A percentile compares a stretch with the other conserved stretches of the same genome.
phyloP scores from a whole-genome alignment of 2,797 vertebrate genomes.

The Smutsia temminckii region DNA sequence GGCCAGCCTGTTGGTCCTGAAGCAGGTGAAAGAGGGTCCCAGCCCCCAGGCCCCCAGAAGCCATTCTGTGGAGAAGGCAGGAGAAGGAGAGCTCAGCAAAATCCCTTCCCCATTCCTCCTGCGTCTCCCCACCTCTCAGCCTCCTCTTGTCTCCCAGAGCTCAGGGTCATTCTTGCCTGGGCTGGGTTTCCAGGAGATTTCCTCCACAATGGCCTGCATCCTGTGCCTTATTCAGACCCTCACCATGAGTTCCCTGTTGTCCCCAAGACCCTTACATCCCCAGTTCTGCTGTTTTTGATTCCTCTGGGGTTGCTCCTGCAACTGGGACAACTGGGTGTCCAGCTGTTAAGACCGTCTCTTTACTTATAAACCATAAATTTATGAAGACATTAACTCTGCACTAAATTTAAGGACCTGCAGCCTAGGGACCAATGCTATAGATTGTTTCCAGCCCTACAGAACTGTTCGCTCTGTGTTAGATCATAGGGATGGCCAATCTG shows the following conservation, averaged over 20 bases:
- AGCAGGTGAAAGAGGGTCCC: neutral
- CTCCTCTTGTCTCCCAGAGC: neutral
- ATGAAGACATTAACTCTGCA: neutral
- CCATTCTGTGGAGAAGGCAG: neutral
- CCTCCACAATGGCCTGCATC: neutral
- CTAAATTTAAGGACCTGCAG: neutral
- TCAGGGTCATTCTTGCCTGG: neutral
- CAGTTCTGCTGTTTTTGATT: neutral
- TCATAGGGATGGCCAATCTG: neutral
- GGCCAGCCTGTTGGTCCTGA: neutral
- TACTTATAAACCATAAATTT: neutral
- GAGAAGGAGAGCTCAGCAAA: neutral
- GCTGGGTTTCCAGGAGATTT: neutral
- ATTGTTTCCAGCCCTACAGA: constrained; percentile 10
- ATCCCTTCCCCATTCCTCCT: neutral
- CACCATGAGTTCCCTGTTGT: too few species aligned
- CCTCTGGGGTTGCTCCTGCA: neutral
- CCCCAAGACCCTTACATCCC: neutral
- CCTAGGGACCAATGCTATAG: neutral
- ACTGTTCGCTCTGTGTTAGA: neutral
- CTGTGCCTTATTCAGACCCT: neutral
- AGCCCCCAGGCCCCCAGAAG: neutral
- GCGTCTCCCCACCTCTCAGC: neutral
- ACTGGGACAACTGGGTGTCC: neutral
- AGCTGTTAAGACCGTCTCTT: neutral